Conservation (phyloP, 2,888 invertebrate genomes). For the Hirtodrosophila histrioides region DNA sequence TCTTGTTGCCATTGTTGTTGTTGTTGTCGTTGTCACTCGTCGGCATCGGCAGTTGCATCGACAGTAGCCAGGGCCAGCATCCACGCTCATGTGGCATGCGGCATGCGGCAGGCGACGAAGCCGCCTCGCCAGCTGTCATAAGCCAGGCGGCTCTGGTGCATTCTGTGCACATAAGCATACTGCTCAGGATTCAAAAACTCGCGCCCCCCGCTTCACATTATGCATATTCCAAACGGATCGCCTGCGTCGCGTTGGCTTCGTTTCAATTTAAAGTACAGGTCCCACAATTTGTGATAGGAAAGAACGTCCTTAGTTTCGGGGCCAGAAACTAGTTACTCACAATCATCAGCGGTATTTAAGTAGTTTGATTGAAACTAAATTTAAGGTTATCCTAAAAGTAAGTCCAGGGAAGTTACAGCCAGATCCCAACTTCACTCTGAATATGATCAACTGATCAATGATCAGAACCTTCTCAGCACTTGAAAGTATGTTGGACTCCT, state of each 20-base stretch:
- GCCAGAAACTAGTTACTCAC: no score
- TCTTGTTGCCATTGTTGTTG: conserved; percentile 16
- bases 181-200: conserved; percentile 53
- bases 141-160: conserved; percentile 49
- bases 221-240: conserved; percentile 38
- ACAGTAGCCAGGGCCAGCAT: conserved; percentile 28
- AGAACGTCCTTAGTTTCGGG: not conserved
- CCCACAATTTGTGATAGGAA: conserved; percentile 15
- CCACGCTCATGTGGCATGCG: conserved; percentile 12
- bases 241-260: conserved; percentile 12
- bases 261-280: conserved; percentile 37
- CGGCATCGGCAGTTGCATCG: conserved; percentile 13
- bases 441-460: no score
- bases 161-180: conserved; percentile 62
- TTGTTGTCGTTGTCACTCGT: conserved; percentile 17
- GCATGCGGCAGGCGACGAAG: not conserved
- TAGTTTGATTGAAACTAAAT: no score
- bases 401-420: no score
- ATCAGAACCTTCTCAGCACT: no score
- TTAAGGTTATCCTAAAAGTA: no score
- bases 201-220: not conserved
- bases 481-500: no score
- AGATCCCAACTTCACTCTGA: no score
- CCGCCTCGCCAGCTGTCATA: conserved; percentile 59
- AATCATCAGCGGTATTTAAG: no score